A percentile compares a stretch with the other conserved stretches of the same genome.
phyloP scores from a whole-genome alignment of 1,140 invertebrate species.

The Epicauta chinensis region DNA sequence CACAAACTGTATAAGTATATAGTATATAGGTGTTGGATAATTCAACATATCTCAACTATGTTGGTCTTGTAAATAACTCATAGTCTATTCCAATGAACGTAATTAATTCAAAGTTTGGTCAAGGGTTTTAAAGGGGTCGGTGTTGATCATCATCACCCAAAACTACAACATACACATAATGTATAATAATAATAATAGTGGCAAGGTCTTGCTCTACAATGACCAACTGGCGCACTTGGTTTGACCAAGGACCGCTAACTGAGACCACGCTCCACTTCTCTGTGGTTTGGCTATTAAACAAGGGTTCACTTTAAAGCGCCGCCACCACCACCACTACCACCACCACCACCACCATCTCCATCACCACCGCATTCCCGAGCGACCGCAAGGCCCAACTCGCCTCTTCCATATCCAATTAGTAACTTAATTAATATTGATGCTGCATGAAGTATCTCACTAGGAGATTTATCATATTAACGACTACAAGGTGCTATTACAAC shows the following conservation, averaged over 20 bases:
- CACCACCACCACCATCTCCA: too few relatives aligned
- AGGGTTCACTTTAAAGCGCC: slow-evolving; percentile 23
- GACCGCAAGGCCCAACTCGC: slow-evolving; percentile 25
- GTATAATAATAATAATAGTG: background rate
- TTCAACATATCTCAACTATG: too few relatives aligned
- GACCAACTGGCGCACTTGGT: slow-evolving; percentile 20
- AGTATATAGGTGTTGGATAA: too few relatives aligned
- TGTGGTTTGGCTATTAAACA: slow-evolving; percentile 28
- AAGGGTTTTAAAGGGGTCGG: background rate
- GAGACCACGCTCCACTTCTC: slow-evolving; percentile 16
- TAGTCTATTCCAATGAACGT: too few relatives aligned
- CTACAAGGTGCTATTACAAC: slow-evolving; percentile 13
- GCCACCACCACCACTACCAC: slow-evolving; percentile 5
- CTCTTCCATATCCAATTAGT: slow-evolving; percentile 30
- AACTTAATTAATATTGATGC: slow-evolving; percentile 33
- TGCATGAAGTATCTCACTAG: slow-evolving; percentile 22
- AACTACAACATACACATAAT: too few relatives aligned
- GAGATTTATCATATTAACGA: slow-evolving; percentile 17
- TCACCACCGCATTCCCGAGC: slow-evolving; percentile 21
- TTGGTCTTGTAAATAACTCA: too few relatives aligned
- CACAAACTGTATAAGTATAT: too few relatives aligned
- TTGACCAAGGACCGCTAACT: slow-evolving; percentile 23
- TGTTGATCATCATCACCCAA: slow-evolving; percentile 6
- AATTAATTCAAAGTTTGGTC: too few relatives aligned
- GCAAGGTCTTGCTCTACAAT: slow-evolving; percentile 7